These are phyloP conservation scores for Cephus runcator DNA, from an alignment of 2,888 invertebrate genomes.

Conservation along the genomic window DNA sequence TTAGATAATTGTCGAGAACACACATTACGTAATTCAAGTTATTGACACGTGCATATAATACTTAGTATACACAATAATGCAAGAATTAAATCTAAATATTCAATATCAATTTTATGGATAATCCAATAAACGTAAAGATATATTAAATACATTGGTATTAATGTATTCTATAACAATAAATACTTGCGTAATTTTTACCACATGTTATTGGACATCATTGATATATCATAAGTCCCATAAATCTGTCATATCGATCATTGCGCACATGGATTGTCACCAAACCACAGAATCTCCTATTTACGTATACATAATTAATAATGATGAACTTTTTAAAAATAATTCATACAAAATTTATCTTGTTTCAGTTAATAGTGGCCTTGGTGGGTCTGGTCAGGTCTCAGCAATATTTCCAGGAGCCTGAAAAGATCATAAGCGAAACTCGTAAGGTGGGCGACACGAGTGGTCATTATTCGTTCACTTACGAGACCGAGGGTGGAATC, in stretches of 20 bases:
- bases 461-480: conserved; percentile 57
- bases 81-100: neutral
- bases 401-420: conserved; percentile 56
- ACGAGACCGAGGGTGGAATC: conserved; percentile 62
- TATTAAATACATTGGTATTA: neutral
- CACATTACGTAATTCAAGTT: neutral
- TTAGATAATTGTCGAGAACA: neutral
- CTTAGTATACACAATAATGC: neutral
- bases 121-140: neutral
- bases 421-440: conserved; percentile 52
- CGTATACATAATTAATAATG: neutral
- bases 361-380: conserved; percentile 44
- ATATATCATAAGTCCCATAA: neutral
- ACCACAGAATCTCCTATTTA: neutral
- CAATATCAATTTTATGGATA: neutral
- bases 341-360: conserved; percentile 11
- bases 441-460: conserved; percentile 56
- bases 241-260: neutral
- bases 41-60: neutral
- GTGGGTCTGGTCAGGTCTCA: conserved; percentile 40
- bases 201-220: neutral
- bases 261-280: neutral
- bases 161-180: neutral
- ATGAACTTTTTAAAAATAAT: neutral
- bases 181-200: neutral